Evolutionary conservation across 1,140 invertebrate species (phyloP), one percentile per base, ranked within the genome.

Genomic region (Drusus annulatus): DNA sequence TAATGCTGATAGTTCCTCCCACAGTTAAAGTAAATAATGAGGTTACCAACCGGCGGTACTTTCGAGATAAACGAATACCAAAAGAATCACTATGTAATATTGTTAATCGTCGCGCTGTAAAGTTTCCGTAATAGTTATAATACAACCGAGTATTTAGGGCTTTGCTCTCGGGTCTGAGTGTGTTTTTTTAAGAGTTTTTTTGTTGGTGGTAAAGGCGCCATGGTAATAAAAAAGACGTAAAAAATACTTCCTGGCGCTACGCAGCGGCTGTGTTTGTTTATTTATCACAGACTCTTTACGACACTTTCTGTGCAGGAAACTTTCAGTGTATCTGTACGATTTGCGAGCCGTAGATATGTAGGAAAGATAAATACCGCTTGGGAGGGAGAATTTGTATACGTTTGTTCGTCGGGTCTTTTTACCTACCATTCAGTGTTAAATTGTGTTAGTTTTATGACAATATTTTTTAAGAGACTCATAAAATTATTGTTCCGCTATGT

Each of bases 161-260:
- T 45, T 25, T 10, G 23, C 62, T 19, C 58, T 23, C 56, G n/a
- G 21, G 45, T 17, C 8, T 31, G 17, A 54, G 74, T 36, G 28
- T 71, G 50, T 76, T 80, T 83, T 82, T 83, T 78, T 79, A 79
- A 76, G 79, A 56, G 54, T 81, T 81, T 77, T n/a, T 81, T 81
- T 81, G 75, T 78, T 78, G 75, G 75, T 78, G 51, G 68, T 60
- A 54, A 54, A 81, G 50, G 75, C 80, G 75, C 76, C 76, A 68
- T 78, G 50, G 78, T 74, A 56, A 75, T 80, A 80, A 78, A 83
- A 83, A 78, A 60, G 81, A 83, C 71, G 76, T 83, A 83, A 83
- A 83, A 83, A 80, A 65, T 62, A 83, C 81, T 83, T 83, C 81
- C 81, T 83, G 81, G 81, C 78, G 81, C 81, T 82, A 31, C 62